These are phyloP conservation scores for Salminus brasiliensis DNA, from an alignment of 2,113 vertebrate species.

Conservation along the genomic window DNA sequence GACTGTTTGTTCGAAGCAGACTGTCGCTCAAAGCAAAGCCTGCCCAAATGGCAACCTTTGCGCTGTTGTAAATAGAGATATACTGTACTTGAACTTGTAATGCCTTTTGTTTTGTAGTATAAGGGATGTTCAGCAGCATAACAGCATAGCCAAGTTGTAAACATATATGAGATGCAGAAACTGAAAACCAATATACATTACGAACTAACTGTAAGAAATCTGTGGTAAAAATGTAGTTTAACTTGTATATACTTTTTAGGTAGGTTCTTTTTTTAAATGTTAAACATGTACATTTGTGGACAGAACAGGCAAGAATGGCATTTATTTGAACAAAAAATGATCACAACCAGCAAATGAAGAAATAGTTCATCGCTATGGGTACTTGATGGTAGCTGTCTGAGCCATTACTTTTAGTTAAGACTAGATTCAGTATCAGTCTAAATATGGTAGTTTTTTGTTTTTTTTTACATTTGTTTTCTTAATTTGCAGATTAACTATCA, in stretches of 20 bases:
- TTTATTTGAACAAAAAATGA: conserved; percentile 45
- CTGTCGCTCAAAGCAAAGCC: conserved; percentile 41
- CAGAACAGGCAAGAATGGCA: conserved; percentile 59
- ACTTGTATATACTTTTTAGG: conserved; percentile 73
- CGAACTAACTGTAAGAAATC: conserved; percentile 74
- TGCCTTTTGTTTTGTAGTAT: conserved; percentile 68
- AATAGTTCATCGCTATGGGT: conserved; percentile 31
- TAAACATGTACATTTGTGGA: conserved; percentile 70
- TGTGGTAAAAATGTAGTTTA: conserved; percentile 75
- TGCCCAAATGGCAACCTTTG: conserved; percentile 50
- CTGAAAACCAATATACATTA: conserved; percentile 60
- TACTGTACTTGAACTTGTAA: conserved; percentile 76
- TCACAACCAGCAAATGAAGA: conserved; percentile 46
- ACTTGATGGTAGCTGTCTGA: conserved; percentile 46
- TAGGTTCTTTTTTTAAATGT: conserved; percentile 73
- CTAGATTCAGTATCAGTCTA: conserved; percentile 11
- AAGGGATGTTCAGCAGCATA: conserved; percentile 67
- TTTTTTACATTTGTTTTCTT: neutral
- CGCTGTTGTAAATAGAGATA: conserved; percentile 69
- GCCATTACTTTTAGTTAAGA: conserved; percentile 32
- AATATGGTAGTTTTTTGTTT: neutral
- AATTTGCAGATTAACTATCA: neutral
- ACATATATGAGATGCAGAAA: conserved; percentile 68
- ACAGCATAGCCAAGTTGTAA: conserved; percentile 63
- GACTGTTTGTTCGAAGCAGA: conserved; percentile 55